Percentiles rank a stretch among this genome's conserved stretches.
Evolutionary conservation across 2,113 vertebrate species (phyloP).

Genomic region (Bambusicola thoracicus): DNA sequence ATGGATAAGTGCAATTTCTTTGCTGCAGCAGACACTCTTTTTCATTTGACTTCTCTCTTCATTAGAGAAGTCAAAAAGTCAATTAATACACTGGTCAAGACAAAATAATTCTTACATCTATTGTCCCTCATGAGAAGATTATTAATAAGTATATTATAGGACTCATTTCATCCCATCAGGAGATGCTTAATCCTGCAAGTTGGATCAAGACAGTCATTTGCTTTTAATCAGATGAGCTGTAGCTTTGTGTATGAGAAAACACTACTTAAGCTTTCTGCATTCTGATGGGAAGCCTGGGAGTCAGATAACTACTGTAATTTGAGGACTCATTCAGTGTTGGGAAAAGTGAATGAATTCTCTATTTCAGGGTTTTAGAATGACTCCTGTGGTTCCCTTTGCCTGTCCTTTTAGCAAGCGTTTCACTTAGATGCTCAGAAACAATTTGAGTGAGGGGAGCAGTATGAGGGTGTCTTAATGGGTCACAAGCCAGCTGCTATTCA

Average conservation of each 20-base stretch:
- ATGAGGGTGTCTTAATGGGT: slow-evolving; percentile 19
- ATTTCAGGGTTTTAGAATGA: neutral
- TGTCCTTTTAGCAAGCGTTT: slow-evolving; percentile 52
- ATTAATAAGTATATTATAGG: slow-evolving; percentile 18
- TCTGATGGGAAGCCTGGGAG: neutral
- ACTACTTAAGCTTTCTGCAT: slow-evolving; percentile 38
- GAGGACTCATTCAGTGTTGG: neutral
- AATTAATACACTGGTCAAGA: slow-evolving; percentile 37
- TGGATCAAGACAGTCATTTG: slow-evolving; percentile 53
- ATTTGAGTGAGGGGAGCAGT: neutral
- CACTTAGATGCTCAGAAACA: slow-evolving; percentile 11
- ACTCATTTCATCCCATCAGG: slow-evolving; percentile 44
- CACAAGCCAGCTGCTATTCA: slow-evolving; percentile 53
- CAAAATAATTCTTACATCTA: slow-evolving; percentile 22
- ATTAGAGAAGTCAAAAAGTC: slow-evolving; percentile 9
- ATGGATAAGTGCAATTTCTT: neutral
- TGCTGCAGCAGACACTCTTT: neutral
- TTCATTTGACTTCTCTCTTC: too few species aligned
- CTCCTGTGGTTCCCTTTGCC: neutral
- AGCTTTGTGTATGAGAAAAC: slow-evolving; percentile 32
- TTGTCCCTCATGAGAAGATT: slow-evolving; percentile 15
- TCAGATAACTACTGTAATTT: slow-evolving; percentile 1
- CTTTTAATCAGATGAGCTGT: slow-evolving; percentile 38
- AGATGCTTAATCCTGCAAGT: slow-evolving; percentile 48
- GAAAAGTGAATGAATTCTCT: neutral